Conservation (phyloP, 1,140 invertebrate genomes). For the Ceratina japonica region DNA sequence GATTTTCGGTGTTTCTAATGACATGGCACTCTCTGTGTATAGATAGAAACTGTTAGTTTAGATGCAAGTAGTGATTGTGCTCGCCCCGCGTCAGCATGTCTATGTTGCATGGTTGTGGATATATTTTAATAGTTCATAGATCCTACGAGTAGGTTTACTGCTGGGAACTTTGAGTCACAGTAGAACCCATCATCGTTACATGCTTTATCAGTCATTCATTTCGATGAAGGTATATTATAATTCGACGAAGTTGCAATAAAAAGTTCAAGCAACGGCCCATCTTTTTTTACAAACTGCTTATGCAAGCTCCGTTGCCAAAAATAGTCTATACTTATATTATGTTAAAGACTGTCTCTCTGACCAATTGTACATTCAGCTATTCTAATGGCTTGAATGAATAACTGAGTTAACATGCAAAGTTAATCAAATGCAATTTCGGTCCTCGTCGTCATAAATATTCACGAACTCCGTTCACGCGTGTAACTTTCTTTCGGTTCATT, state of each 20-base stretch:
- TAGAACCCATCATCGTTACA: no score
- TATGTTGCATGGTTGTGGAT: conserved; percentile 32
- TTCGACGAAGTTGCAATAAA: background rate
- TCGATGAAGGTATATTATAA: background rate
- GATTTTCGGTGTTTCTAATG: background rate
- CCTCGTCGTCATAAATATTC: background rate
- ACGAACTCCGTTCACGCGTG: background rate
- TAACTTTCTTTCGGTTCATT: background rate
- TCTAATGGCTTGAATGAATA: background rate
- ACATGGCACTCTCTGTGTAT: background rate
- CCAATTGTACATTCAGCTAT: conserved; percentile 11
- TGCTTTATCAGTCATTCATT: background rate
- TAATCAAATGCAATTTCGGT: background rate
- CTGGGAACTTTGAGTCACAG: no score
- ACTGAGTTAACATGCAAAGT: background rate
- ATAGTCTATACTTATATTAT: conserved; percentile 18
- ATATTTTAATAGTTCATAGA: background rate
- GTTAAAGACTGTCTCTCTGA: background rate
- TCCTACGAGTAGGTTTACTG: background rate
- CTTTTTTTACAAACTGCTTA: background rate
- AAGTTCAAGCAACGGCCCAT: no score
- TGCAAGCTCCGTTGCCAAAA: conserved; percentile 16
- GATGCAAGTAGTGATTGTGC: conserved; percentile 1
- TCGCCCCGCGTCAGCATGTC: conserved; percentile 11
- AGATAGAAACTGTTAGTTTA: background rate